Conservation (phyloP, 2,888 invertebrate genomes). For the Diaphora mendica region DNA sequence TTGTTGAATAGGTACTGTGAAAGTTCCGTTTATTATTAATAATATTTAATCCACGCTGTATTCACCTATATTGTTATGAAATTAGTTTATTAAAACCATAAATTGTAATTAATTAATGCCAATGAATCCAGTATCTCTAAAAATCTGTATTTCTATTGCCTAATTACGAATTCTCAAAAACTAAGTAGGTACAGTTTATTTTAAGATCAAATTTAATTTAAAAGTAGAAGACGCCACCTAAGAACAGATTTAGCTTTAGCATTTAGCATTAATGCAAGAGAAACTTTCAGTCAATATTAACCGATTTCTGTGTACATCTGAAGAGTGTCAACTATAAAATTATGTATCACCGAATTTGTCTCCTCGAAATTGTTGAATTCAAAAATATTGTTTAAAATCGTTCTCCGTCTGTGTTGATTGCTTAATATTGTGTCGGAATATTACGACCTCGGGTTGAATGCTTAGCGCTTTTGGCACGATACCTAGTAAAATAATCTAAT, state of each 20-base stretch:
- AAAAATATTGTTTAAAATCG: constrained; percentile 18
- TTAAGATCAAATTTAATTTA: too few relatives aligned
- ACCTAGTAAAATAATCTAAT: constrained; percentile 25
- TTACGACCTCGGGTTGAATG: constrained; percentile 40
- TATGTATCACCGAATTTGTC: not conserved
- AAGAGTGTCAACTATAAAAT: not conserved
- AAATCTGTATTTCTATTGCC: not conserved
- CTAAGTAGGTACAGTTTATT: too few relatives aligned
- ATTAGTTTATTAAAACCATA: not conserved
- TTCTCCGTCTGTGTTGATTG: constrained; percentile 26
- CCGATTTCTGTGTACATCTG: not conserved
- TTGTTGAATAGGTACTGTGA: not conserved
- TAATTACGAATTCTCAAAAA: not conserved
- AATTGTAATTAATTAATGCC: not conserved
- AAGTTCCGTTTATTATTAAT: not conserved
- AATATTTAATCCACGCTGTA: not conserved
- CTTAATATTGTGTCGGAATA: constrained; percentile 42
- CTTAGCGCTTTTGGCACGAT: constrained; percentile 31
- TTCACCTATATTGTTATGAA: not conserved
- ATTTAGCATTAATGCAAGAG: too few relatives aligned
- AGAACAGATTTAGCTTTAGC: not conserved
- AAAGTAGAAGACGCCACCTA: too few relatives aligned
- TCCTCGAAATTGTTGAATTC: not conserved
- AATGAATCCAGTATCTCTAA: too few relatives aligned
- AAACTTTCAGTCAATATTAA: not conserved